Evolutionary conservation across 2,113 vertebrate genomes (phyloP).

Genomic region (Pollimyrus isidori): DNA sequence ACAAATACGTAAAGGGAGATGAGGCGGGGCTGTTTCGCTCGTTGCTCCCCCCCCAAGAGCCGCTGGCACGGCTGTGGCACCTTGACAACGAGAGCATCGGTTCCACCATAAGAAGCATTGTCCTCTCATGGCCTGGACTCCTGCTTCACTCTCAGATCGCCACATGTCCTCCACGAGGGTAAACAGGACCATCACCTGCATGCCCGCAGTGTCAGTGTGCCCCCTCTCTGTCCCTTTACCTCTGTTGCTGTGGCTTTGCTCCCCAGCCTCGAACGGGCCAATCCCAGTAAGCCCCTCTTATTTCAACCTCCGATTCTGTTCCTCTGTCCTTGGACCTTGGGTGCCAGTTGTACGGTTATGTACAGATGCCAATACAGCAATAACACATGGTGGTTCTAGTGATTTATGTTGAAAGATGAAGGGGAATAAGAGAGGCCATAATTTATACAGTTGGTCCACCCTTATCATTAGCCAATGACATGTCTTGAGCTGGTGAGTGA

Average conservation of each 20-base stretch:
- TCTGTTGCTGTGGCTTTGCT: background rate
- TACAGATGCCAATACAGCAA: background rate
- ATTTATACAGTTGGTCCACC: background rate
- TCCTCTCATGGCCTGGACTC: background rate
- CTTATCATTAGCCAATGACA: background rate
- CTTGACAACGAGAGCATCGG: background rate
- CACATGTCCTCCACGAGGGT: slow-evolving; percentile 33
- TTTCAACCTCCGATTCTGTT: background rate
- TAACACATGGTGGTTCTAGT: background rate
- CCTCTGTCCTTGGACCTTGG: background rate
- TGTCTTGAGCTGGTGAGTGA: background rate
- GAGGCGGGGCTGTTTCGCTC: background rate
- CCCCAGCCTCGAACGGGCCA: background rate
- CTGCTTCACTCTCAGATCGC: slow-evolving; percentile 59
- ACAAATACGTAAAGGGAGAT: background rate
- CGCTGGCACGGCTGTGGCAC: background rate
- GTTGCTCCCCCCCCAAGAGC: background rate
- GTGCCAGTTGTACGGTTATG: background rate
- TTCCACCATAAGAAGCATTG: background rate
- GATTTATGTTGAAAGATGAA: background rate
- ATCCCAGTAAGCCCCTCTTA: background rate
- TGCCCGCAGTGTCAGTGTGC: slow-evolving; percentile 45
- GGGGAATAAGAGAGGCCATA: background rate
- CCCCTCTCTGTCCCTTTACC: slow-evolving; percentile 38
- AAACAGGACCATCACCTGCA: slow-evolving; percentile 49